These are phyloP conservation scores for Pteromalus puparum DNA, from an alignment of 1,140 invertebrate genomes.

Conservation along the genomic window DNA sequence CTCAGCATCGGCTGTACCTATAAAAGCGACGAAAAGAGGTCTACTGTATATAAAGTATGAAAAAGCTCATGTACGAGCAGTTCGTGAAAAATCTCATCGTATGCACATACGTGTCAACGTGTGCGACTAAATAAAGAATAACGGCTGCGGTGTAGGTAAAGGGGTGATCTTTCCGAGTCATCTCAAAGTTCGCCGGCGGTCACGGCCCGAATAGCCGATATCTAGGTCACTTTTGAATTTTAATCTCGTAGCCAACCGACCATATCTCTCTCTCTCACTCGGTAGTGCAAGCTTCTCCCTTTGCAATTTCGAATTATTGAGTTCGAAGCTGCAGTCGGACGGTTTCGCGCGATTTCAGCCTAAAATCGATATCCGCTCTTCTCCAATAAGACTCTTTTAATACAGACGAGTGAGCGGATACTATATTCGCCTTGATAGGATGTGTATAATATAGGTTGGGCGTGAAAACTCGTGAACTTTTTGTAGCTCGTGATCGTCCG, in stretches of 20 bases:
- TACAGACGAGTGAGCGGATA: neutral
- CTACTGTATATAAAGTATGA: neutral
- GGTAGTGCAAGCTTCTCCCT: neutral
- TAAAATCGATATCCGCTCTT: constrained; percentile 12
- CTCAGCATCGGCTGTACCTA: too few relatives aligned
- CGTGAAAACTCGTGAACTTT: too few relatives aligned
- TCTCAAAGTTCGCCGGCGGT: constrained; percentile 35
- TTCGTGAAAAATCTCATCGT: constrained; percentile 3
- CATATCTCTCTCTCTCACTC: neutral
- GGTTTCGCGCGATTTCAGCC: constrained; percentile 1
- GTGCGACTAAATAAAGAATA: neutral
- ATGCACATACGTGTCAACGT: neutral
- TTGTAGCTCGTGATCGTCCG: too few relatives aligned
- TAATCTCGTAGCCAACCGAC: constrained; percentile 62
- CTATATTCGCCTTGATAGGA: neutral
- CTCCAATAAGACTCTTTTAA: constrained; percentile 13
- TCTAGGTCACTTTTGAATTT: constrained; percentile 68
- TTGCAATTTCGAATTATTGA: constrained; percentile 47
- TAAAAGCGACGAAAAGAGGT: too few relatives aligned
- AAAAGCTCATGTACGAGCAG: neutral
- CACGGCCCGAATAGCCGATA: constrained; percentile 56
- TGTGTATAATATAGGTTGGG: too few relatives aligned
- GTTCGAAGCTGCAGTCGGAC: neutral
- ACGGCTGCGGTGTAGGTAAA: neutral
- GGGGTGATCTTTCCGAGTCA: neutral